Evolutionary conservation across 2,888 invertebrate genomes (phyloP), one percentile per base, ranked within the genome.

Genomic region (Chaitophorus viminalis): DNA sequence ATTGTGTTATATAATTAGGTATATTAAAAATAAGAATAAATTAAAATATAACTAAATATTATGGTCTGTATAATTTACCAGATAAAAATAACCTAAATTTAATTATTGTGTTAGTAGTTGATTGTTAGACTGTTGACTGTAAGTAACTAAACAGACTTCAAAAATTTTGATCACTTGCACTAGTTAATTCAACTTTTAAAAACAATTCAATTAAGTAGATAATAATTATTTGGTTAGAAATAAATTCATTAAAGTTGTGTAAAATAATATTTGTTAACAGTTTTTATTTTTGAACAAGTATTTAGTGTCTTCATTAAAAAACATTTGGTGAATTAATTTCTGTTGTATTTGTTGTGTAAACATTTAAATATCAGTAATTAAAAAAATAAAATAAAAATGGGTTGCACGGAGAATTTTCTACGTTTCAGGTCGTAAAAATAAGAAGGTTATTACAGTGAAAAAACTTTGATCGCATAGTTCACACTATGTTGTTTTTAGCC

Each of bases 401-500:
- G 83, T 83, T 75, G 29, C 75, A 31, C 39, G 83, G 83, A 83
- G 75, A 65, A 60, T 83, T 83, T 75, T 83, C 31, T 60, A 25
- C 52, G 36, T 83, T 75, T 83, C 1, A 39, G 36, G 75, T 75
- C 39, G 75, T 83, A 75, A 83, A 83, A 60, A 83, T 75, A 83
- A 75, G 74, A 60, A 75, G 75, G 83, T 83, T 75, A 74, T 74
- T 33, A 33, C 18, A 14, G 36, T 54, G 18, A 74, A 83, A 79
- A 74, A 74, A 83, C 54, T 84, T 83, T 75, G 65, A 84, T 84
- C 84, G 46, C 75, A 76, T 84, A 76, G 76, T 76, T 84, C 75
- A 76, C 84, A 68, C 29, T 84, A 39, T 75, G 29, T 31, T 76
- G 60, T 74, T 83, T 74, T 17, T 54, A 60, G 54, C n/a, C 17